phyloP scores from a whole-genome alignment of 2,888 invertebrate genomes.

The Lochmaea crataegi region DNA sequence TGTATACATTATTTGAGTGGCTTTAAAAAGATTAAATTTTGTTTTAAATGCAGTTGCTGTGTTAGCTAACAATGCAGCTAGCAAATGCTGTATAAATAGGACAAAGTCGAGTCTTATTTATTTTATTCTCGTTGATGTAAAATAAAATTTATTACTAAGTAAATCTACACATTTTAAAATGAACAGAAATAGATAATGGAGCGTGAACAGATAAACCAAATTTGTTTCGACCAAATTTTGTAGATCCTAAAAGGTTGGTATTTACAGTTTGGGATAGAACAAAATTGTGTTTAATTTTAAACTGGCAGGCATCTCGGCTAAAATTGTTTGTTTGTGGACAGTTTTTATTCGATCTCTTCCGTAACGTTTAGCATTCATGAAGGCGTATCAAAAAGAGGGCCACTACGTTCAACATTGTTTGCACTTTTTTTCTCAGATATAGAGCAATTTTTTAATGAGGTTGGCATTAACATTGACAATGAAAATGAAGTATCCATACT shows the following conservation, averaged over 20 bases:
- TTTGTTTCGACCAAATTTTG: not conserved
- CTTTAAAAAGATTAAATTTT: slow-evolving; percentile 6
- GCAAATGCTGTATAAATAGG: not conserved
- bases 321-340: too few relatives aligned
- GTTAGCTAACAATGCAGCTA: not conserved
- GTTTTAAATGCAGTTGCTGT: not conserved
- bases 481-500: too few relatives aligned
- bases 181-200: not conserved
- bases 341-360: too few relatives aligned
- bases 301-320: too few relatives aligned
- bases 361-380: too few relatives aligned
- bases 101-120: not conserved
- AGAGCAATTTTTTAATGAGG: too few relatives aligned
- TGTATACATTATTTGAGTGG: not conserved
- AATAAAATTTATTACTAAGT: not conserved
- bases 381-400: too few relatives aligned
- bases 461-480: too few relatives aligned
- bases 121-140: not conserved
- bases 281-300: too few relatives aligned
- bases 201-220: not conserved
- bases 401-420: too few relatives aligned
- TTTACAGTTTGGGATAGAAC: too few relatives aligned
- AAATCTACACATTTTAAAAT: slow-evolving; percentile 4
- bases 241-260: not conserved
- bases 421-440: too few relatives aligned